Evolutionary conservation across 2,113 vertebrate species (phyloP).

Genomic region (Mola mola): DNA sequence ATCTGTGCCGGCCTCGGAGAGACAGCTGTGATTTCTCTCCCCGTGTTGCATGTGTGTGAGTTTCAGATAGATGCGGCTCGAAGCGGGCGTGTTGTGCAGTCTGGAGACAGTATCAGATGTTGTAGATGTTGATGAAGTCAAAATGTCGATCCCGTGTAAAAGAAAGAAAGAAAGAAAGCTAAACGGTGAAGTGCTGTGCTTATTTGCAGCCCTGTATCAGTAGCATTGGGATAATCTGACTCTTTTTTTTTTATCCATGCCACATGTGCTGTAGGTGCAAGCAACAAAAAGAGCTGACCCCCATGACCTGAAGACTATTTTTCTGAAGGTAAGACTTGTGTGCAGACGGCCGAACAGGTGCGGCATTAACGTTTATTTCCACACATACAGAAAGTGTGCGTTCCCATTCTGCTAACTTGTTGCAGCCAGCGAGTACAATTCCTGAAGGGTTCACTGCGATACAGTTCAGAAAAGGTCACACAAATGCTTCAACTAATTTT

Average conservation of each 20-base stretch:
- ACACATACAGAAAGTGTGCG: background rate
- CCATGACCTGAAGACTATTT: slow-evolving; percentile 88
- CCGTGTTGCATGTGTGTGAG: slow-evolving; percentile 40
- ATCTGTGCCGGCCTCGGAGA: slow-evolving; percentile 61
- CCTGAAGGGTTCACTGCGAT: slow-evolving; percentile 44
- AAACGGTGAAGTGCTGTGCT: slow-evolving; percentile 19
- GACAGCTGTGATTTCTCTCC: slow-evolving; percentile 46
- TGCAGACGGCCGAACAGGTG: background rate
- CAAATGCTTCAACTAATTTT: slow-evolving; percentile 88
- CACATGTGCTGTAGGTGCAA: slow-evolving; percentile 84
- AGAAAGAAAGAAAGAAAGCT: slow-evolving; percentile 40
- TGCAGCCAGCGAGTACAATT: slow-evolving; percentile 2
- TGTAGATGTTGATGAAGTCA: background rate
- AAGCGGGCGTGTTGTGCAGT: slow-evolving; percentile 5
- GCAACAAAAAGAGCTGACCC: slow-evolving; percentile 91
- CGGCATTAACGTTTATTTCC: background rate
- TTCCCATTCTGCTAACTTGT: slow-evolving; percentile 1
- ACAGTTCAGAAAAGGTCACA: slow-evolving; percentile 82
- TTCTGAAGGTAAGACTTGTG: slow-evolving; percentile 92
- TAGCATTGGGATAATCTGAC: background rate
- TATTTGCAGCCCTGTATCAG: background rate
- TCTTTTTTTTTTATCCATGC: background rate
- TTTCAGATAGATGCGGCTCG: background rate
- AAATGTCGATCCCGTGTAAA: slow-evolving; percentile 22
- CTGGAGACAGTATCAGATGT: no score